These are phyloP conservation scores for Ancistrus triradiatus DNA, from an alignment of 2,113 vertebrate genomes.

Conservation along the genomic window DNA sequence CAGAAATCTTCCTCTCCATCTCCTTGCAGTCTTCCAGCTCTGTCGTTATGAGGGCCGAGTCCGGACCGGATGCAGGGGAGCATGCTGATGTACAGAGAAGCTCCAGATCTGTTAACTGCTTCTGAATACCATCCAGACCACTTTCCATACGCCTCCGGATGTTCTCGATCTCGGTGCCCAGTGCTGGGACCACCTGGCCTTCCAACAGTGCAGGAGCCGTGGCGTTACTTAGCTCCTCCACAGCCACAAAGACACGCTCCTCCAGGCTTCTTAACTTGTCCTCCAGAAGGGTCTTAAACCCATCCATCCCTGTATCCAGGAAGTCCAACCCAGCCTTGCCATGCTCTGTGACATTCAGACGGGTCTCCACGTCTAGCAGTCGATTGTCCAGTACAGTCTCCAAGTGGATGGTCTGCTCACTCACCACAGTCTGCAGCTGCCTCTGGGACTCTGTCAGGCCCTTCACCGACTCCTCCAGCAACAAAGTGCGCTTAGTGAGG, in stretches of 20 bases:
- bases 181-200: constrained; percentile 72
- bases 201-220: constrained; percentile 70
- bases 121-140: constrained; percentile 78
- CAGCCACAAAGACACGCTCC: constrained; percentile 76
- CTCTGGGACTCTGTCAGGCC: constrained; percentile 79
- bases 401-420: constrained; percentile 69
- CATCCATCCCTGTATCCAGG: constrained; percentile 55
- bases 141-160: constrained; percentile 68
- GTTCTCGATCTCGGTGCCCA: constrained; percentile 80
- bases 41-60: constrained; percentile 53
- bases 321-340: constrained; percentile 47
- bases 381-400: constrained; percentile 74
- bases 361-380: constrained; percentile 77
- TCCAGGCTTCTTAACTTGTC: constrained; percentile 88
- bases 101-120: constrained; percentile 77
- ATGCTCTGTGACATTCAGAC: constrained; percentile 73
- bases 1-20: constrained; percentile 76
- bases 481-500: constrained; percentile 75
- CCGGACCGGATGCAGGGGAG: constrained; percentile 60
- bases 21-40: constrained; percentile 75
- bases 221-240: constrained; percentile 77
- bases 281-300: constrained; percentile 77
- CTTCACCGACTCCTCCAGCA: constrained; percentile 82
- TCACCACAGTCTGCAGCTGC: constrained; percentile 61
- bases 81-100: constrained; percentile 81